Percentiles rank a stretch among this genome's conserved stretches.
Conservation (phyloP, 2,113 vertebrate genomes). For the Poeciliopsis occidentalis region DNA sequence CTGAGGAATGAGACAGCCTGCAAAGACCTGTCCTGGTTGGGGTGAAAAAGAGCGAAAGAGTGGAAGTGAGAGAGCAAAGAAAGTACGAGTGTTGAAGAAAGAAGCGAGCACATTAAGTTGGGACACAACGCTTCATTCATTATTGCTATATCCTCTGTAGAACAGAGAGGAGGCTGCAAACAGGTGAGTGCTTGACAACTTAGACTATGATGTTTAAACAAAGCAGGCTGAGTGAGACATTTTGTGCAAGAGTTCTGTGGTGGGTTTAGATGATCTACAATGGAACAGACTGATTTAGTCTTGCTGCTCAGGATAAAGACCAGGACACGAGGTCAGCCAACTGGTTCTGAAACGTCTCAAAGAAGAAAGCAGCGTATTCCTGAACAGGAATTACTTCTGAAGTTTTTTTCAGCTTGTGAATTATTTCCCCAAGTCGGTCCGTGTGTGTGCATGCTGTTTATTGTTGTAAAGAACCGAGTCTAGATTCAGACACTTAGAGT, state of each 20-base stretch:
- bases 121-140: conserved; percentile 13
- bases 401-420: conserved; percentile 2
- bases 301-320: background rate
- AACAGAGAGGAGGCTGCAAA: conserved; percentile 60
- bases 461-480: background rate
- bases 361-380: background rate
- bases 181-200: conserved; percentile 53
- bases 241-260: background rate
- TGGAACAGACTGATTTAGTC: background rate
- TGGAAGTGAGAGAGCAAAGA: background rate
- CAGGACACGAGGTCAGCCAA: background rate
- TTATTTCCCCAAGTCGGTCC: background rate
- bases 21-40: conserved; percentile 64
- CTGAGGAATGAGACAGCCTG: conserved; percentile 75
- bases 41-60: conserved; percentile 17
- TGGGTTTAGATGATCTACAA: background rate
- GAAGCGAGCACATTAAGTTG: conserved; percentile 8
- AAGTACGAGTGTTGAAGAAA: conserved; percentile 27
- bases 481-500: background rate
- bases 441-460: background rate
- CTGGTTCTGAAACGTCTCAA: background rate
- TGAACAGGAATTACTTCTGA: background rate
- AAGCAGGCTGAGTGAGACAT: background rate
- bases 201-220: background rate
- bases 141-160: conserved; percentile 59